phyloP scores from a whole-genome alignment of 2,113 vertebrate species.

The Petrocephalus microphthalmus region DNA sequence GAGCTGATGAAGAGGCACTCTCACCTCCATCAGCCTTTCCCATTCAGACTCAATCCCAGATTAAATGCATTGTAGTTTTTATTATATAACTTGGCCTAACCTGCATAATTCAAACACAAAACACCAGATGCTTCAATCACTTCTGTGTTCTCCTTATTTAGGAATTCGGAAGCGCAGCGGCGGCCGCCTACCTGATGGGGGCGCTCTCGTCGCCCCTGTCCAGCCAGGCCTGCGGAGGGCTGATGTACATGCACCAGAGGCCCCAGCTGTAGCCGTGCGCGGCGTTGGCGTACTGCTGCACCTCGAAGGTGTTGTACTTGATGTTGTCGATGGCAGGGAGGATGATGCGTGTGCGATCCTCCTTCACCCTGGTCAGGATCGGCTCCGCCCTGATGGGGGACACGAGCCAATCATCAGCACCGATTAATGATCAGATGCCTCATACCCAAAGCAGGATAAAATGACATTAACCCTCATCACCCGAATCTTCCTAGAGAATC shows the following conservation, averaged over 20 bases:
- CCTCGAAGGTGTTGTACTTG: conserved; percentile 93
- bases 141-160: background rate
- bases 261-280: conserved; percentile 98
- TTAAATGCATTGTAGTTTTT: background rate
- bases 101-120: background rate
- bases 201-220: conserved; percentile 93
- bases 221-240: conserved; percentile 91
- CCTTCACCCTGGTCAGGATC: conserved; percentile 79
- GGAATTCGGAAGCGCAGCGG: background rate
- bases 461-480: background rate
- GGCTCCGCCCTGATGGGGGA: conserved; percentile 77
- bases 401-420: background rate
- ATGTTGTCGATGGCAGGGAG: conserved; percentile 96
- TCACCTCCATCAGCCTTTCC: background rate
- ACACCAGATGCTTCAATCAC: background rate
- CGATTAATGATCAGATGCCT: too few relatives aligned
- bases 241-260: conserved; percentile 98
- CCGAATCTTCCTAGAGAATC: background rate
- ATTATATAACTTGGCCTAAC: background rate
- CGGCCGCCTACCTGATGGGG: conserved; percentile 79
- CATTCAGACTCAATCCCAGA: background rate
- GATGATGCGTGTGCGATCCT: conserved; percentile 83
- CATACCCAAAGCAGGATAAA: too few relatives aligned
- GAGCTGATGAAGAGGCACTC: background rate
- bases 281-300: conserved; percentile 91